Base-by-base conservation (phyloP, 2,113 vertebrate species). In the Chloroceryle aenea region DNA sequence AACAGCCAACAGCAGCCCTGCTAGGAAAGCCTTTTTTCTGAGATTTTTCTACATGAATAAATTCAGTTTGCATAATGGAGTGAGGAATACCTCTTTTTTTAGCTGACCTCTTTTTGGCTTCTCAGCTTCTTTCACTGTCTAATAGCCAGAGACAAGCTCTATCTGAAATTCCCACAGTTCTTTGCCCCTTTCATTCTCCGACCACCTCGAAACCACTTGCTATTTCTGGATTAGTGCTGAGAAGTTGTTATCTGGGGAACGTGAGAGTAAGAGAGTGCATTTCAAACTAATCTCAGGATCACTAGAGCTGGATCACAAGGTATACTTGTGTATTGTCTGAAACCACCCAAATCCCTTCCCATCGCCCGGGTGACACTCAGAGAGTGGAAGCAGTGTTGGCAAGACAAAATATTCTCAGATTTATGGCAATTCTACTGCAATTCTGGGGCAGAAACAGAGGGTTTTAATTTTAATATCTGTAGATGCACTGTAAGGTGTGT, bases 31-130 rank as follows among this genome's bases (percentile, higher is more conserved):
- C 0, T 5, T 34, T 85, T 84, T 78, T 10, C 48, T 12, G 34
- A 90, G 42, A 36, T 61, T 93, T 91, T 95, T 94, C 79, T 91
- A 47, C 50, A 30, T 79, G 68, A 95, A 84, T 94, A 91, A 89
- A 84, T 93, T 90, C 85, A 81, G 89, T 94, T 95, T 93, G 76
- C 74, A 87, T 55, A 87, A 86, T 92, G 93, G 79, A 92, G 85
- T 85, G 90, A 95, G 78, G 88, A 94, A 58, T 89, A 67, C n/a
- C 71, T 93, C 68, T 95, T 94, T 97, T 96, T 95, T 93, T 56
- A 93, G 47, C 83, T 97, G 96, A 97, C 94, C 91, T 96, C 87
- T 85, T 97, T 94, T 79, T 96, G 91, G 76, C 91, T 92, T 93
- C 77, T 97, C 91, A 88, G 83, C 86, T 95, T 91, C 89, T 88